phyloP scores from a whole-genome alignment of 2,888 invertebrate species.

The Neoscelio sp. region DNA sequence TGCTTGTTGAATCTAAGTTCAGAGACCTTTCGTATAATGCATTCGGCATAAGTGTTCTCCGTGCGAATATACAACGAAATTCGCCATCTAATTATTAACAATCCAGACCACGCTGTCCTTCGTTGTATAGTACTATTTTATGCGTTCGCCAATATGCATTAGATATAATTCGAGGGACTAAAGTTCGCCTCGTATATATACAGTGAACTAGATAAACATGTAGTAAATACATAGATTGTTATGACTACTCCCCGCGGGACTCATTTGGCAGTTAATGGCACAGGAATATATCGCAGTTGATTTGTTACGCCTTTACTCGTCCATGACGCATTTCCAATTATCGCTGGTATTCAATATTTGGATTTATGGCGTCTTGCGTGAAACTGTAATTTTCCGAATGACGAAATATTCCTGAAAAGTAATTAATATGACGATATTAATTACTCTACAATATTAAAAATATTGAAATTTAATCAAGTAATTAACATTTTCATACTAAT shows the following conservation, averaged over 20 bases:
- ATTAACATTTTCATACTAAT: too few relatives aligned
- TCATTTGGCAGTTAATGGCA: slow-evolving; percentile 27
- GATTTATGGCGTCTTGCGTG: slow-evolving; percentile 1
- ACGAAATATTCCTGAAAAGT: too few relatives aligned
- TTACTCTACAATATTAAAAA: too few relatives aligned
- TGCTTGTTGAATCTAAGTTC: not conserved
- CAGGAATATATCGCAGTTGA: slow-evolving; percentile 5
- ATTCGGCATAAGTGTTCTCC: slow-evolving; percentile 31
- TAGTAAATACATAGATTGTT: slow-evolving; percentile 35
- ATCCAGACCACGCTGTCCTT: not conserved
- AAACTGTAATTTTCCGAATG: too few relatives aligned
- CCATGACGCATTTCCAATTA: slow-evolving; percentile 17
- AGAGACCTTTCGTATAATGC: slow-evolving; percentile 17
- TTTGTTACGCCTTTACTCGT: slow-evolving; percentile 15
- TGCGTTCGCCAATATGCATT: slow-evolving; percentile 24
- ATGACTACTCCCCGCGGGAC: slow-evolving; percentile 25
- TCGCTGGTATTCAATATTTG: slow-evolving; percentile 15
- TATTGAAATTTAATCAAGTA: too few relatives aligned
- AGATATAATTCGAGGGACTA: slow-evolving; percentile 3
- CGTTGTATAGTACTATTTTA: slow-evolving; percentile 32
- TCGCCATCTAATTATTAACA: slow-evolving; percentile 28
- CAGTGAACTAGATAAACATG: slow-evolving; percentile 24
- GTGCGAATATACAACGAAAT: slow-evolving; percentile 5
- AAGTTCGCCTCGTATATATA: slow-evolving; percentile 36
- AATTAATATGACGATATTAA: too few relatives aligned